Percentiles rank a stretch among this genome's conserved stretches.
phyloP scores from a whole-genome alignment of 2,797 vertebrate species.

The Lophius americanus region DNA sequence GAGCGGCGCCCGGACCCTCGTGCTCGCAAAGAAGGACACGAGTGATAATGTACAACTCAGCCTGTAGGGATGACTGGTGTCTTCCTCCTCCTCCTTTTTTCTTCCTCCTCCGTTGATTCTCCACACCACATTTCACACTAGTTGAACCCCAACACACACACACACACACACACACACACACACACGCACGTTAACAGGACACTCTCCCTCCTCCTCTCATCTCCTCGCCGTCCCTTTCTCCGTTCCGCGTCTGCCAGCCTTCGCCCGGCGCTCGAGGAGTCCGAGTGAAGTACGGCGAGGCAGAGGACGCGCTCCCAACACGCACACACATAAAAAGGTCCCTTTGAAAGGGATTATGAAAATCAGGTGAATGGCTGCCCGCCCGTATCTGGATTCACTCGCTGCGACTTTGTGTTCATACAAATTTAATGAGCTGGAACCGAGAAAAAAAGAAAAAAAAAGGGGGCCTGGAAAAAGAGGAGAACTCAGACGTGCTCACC shows the following conservation, averaged over 20 bases:
- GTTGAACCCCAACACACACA: conserved; percentile 42
- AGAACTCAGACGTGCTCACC: conserved; percentile 76
- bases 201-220: conserved; percentile 3
- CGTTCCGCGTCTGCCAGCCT: no score
- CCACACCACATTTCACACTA: conserved; percentile 60
- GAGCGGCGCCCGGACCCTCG: conserved; percentile 53
- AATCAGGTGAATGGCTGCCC: conserved; percentile 57
- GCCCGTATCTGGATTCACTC: conserved; percentile 54
- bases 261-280: conserved; percentile 3
- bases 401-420: conserved; percentile 70
- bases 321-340: conserved; percentile 44
- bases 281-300: conserved; percentile 60
- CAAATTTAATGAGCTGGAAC: conserved; percentile 80
- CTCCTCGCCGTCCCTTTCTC: not conserved
- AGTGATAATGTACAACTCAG: conserved; percentile 78
- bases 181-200: not conserved
- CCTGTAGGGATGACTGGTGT: conserved; percentile 66
- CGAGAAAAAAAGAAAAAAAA: conserved; percentile 39
- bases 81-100: conserved; percentile 44
- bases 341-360: conserved; percentile 37
- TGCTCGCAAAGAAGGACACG: conserved; percentile 70
- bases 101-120: conserved; percentile 36
- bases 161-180: not conserved
- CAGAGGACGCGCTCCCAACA: conserved; percentile 60
- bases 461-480: conserved; percentile 50